Evolutionary conservation across 2,888 invertebrate genomes (phyloP).

Genomic region (Bursaphelenchus okinawaensis): DNA sequence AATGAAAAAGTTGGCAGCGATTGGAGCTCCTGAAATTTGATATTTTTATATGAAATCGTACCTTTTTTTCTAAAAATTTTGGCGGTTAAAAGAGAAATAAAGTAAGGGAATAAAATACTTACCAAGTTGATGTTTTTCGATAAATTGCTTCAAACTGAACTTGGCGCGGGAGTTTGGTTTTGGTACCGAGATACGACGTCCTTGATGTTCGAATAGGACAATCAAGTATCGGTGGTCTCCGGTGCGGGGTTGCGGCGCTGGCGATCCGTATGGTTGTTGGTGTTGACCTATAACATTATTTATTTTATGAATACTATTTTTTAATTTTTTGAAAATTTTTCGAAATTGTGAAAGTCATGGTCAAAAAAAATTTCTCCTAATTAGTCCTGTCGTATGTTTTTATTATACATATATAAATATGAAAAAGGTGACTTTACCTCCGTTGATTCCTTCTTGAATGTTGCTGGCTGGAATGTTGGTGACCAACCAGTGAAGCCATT

Average conservation of each 20-base stretch:
- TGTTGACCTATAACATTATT: slow-evolving; percentile 51
- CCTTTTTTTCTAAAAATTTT: neutral
- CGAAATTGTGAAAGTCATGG: too few relatives aligned
- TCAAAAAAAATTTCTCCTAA: too few relatives aligned
- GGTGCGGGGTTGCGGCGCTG: slow-evolving; percentile 56
- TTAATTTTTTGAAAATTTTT: neutral
- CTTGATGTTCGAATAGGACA: slow-evolving; percentile 56
- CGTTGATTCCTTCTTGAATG: slow-evolving; percentile 56
- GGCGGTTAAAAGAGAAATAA: too few relatives aligned
- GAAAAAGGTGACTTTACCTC: slow-evolving; percentile 44
- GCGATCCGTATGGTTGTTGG: slow-evolving; percentile 56
- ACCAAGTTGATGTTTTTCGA: slow-evolving; percentile 57
- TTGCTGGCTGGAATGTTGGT: slow-evolving; percentile 57
- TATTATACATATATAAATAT: too few relatives aligned
- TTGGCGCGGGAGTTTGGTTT: slow-evolving; percentile 53
- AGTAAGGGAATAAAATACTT: neutral
- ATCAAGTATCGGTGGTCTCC: slow-evolving; percentile 56
- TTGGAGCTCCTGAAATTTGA: slow-evolving; percentile 45
- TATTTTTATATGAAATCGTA: neutral
- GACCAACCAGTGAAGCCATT: slow-evolving; percentile 58
- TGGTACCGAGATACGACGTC: slow-evolving; percentile 46
- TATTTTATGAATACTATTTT: neutral
- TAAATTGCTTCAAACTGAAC: slow-evolving; percentile 55
- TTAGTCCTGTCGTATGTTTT: neutral
- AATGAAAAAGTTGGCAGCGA: slow-evolving; percentile 56